Percentiles rank a stretch among this genome's conserved stretches.
Evolutionary conservation across 1,140 invertebrate species (phyloP).

Genomic region (Calosoma granatense): DNA sequence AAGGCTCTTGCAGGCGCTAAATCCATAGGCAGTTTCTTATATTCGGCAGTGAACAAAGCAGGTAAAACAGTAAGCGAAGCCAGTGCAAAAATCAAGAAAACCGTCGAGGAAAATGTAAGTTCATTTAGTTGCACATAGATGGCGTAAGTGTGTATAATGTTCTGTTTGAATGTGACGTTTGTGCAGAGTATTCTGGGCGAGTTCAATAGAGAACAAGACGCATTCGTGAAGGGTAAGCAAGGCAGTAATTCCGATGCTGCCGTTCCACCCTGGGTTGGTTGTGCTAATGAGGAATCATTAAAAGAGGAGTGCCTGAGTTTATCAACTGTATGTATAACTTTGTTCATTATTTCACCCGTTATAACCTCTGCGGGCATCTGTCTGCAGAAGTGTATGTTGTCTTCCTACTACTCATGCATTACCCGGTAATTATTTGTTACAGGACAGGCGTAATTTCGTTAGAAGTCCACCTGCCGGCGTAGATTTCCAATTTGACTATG

Average conservation of each 20-base stretch:
- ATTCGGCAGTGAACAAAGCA: constrained; percentile 83
- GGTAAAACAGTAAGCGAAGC: constrained; percentile 66
- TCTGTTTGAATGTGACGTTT: constrained; percentile 24
- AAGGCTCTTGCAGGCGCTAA: constrained; percentile 87
- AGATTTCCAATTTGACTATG: constrained; percentile 92
- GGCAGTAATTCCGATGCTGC: constrained; percentile 57
- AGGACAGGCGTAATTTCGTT: constrained; percentile 96
- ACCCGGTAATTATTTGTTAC: constrained; percentile 28
- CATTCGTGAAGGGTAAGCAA: constrained; percentile 81
- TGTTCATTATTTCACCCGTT: too few relatives aligned
- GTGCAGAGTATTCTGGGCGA: constrained; percentile 86
- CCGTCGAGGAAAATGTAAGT: constrained; percentile 92
- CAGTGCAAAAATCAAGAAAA: constrained; percentile 86
- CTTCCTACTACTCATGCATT: too few relatives aligned
- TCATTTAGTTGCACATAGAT: constrained; percentile 3
- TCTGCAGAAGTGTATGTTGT: too few relatives aligned
- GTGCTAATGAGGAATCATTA: constrained; percentile 76
- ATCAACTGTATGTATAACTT: constrained; percentile 67
- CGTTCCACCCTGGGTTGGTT: constrained; percentile 84
- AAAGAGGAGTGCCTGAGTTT: constrained; percentile 91
- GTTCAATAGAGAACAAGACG: constrained; percentile 93
- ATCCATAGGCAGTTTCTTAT: constrained; percentile 84
- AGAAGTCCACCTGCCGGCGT: constrained; percentile 91
- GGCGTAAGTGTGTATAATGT: background rate
- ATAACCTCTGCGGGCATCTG: too few relatives aligned